Percentiles rank a stretch among this genome's conserved stretches.
Conservation (phyloP, 2,113 vertebrate genomes). For the Aegotheles bennettii region DNA sequence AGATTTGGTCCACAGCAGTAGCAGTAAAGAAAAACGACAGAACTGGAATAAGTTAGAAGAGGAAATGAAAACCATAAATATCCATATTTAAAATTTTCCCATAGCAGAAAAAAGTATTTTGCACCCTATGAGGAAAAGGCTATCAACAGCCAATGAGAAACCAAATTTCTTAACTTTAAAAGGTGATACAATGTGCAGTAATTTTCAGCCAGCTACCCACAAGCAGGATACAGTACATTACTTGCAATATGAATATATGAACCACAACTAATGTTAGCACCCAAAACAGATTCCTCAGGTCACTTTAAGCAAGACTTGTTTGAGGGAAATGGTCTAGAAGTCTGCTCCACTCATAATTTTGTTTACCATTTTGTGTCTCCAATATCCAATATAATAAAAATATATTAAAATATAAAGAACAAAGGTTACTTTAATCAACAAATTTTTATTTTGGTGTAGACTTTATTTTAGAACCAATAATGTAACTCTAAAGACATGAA, state of each 20-base stretch:
- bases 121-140: background rate
- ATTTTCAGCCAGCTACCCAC: background rate
- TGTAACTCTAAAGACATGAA: background rate
- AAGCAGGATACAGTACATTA: background rate
- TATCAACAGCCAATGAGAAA: background rate
- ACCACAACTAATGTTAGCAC: background rate
- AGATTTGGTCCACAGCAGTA: background rate
- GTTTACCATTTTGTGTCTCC: background rate
- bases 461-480: background rate
- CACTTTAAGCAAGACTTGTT: background rate
- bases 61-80: background rate
- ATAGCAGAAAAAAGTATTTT: background rate
- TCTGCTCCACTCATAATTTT: background rate
- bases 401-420: background rate
- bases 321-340: background rate
- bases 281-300: background rate
- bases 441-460: background rate
- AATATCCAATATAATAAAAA: background rate
- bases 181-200: background rate
- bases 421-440: background rate
- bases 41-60: background rate
- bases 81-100: background rate
- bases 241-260: background rate
- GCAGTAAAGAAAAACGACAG: background rate
- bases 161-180: background rate